Base-by-base conservation (phyloP, 2,113 vertebrate species). In the Cochlearius cochlearius region DNA sequence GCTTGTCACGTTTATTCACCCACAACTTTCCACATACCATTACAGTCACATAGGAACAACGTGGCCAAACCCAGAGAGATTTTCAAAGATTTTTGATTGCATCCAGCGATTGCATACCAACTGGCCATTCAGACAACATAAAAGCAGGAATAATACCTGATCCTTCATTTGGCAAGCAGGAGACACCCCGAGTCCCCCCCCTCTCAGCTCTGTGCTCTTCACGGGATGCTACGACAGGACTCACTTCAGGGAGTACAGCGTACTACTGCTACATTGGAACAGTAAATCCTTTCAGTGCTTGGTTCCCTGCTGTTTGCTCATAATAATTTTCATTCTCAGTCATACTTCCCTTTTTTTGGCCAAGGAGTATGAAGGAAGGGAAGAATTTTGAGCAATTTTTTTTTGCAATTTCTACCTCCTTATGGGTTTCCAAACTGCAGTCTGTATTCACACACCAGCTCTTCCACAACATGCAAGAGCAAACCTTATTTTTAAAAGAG, bases 291-390 rank as follows among this genome's bases (percentile, higher is more conserved):
- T 43, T 55, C 59, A 78, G 43, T 27, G 11, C 30, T 47, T 34
- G 7, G 3, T 43, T 96, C 39, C 50, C 72, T 36, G 14, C 34
- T 38, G 38, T 23, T 83, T 66, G 22, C n/a, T 79, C 19, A 25
- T 20, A n/a, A 12, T 34, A 82, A 84, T 72, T 94, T 30, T 91
- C 62, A 18, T 68, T 88, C 72, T 94, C 15, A 68, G 18, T 90
- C 82, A 49, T 56, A 39, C 62, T 93, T 78, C 78, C 36, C 8
- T 4, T 71, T 76, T 85, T 55, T 27, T 1, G 5, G 2, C 20
- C 2, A 1, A 79, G 22, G 14, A 83, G 1, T 38, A 67, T 12
- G 29, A 83, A 90, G 30, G 25, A 45, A 16, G 11, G 30, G 32
- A 82, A 92, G 58, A 77, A 74, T 45, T 76, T 15, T 86, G 29